phyloP scores from a whole-genome alignment of 2,113 vertebrate species.

The Cyphotilapia sp. region DNA sequence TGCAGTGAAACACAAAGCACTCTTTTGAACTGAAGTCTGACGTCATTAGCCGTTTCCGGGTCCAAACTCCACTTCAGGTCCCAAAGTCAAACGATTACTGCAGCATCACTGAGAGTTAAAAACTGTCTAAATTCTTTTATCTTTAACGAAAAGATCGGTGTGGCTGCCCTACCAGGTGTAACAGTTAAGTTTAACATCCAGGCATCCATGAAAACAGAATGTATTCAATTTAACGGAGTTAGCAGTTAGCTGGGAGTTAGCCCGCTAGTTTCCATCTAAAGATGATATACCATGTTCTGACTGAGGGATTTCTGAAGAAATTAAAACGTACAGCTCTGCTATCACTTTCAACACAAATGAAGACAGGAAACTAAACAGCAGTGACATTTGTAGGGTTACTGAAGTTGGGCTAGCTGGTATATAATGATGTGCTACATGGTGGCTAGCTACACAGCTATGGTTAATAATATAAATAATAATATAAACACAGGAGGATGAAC shows the following conservation, averaged over 20 bases:
- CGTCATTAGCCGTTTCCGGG: not conserved
- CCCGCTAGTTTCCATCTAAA: not conserved
- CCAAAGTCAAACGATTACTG: not conserved
- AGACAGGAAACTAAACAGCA: not conserved
- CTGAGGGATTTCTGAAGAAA: not conserved
- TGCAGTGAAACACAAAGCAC: not conserved
- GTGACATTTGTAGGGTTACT: not conserved
- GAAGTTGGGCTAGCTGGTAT: not conserved
- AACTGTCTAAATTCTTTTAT: not conserved
- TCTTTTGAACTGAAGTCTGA: not conserved
- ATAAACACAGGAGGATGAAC: not conserved
- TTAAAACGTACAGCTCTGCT: not conserved
- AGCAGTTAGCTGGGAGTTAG: not conserved
- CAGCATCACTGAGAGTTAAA: not conserved
- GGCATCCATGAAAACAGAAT: not conserved
- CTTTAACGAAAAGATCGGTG: not conserved
- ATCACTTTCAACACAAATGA: not conserved
- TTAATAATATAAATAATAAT: not conserved
- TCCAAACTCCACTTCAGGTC: not conserved
- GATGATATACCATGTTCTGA: not conserved
- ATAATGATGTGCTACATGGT: not conserved
- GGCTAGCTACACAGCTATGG: not conserved
- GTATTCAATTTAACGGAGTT: not conserved
- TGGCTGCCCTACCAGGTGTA: not conserved
- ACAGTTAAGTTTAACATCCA: not conserved